Percentiles rank a stretch among this genome's conserved stretches.
Conservation (phyloP, 2,113 vertebrate genomes). For the Mormoops blainvillei region DNA sequence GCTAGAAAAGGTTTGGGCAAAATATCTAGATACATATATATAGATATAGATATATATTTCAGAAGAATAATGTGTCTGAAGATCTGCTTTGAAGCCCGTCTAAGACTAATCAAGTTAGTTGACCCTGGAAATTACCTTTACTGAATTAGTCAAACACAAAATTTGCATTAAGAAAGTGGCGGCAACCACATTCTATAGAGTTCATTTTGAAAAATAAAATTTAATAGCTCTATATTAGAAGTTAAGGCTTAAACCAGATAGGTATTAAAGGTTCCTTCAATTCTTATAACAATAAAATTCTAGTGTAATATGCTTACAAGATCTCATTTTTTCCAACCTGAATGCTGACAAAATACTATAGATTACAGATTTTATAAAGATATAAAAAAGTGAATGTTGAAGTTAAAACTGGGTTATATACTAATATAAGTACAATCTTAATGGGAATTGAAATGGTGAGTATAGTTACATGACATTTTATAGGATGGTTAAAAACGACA, state of each 20-base stretch:
- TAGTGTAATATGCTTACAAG: not conserved
- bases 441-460: conserved; percentile 63
- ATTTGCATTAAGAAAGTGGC: not conserved
- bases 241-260: not conserved
- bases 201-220: conserved; percentile 36
- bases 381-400: not conserved
- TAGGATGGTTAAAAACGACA: conserved; percentile 56
- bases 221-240: conserved; percentile 1
- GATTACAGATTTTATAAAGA: conserved; percentile 15
- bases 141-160: not conserved
- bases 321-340: conserved; percentile 8
- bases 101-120: conserved; percentile 10
- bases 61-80: not conserved
- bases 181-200: not conserved
- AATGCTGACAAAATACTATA: conserved; percentile 17
- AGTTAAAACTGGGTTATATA: conserved; percentile 3
- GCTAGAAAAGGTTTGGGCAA: not conserved
- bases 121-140: conserved; percentile 6
- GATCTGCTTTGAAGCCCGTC: not conserved
- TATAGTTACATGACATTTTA: conserved; percentile 59
- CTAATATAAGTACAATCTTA: conserved; percentile 36
- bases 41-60: not conserved
- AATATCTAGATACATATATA: too few species aligned
- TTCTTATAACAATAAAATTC: conserved; percentile 4
- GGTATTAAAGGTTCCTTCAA: not conserved